Conservation (phyloP, 23 tunicate genomes). For the Oikopleura albicans region DNA sequence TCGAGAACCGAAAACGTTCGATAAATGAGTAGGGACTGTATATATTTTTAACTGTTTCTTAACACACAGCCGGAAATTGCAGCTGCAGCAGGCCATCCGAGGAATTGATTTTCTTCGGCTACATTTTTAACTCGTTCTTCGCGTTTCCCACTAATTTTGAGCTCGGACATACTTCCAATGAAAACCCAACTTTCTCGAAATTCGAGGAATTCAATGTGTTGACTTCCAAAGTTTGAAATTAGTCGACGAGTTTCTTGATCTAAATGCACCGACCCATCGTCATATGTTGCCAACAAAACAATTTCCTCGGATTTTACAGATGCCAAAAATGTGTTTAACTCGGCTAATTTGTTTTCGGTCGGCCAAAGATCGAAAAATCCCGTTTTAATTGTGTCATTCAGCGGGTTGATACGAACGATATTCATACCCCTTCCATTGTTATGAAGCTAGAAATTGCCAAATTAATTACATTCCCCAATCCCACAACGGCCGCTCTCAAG, state of each 20-base stretch:
- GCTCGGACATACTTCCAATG: neutral
- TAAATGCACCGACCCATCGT: neutral
- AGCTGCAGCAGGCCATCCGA: neutral
- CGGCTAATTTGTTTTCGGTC: neutral
- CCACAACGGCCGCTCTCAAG: too few relatives aligned
- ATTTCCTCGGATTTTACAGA: neutral
- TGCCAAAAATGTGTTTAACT: neutral
- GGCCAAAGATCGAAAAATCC: neutral
- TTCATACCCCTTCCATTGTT: neutral
- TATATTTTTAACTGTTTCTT: too few relatives aligned
- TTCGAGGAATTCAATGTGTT: neutral
- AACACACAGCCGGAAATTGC: neutral
- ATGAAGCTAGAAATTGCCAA: too few relatives aligned
- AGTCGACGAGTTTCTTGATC: neutral
- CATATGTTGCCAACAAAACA: neutral
- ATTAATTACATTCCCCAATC: too few relatives aligned
- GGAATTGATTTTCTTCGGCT: neutral
- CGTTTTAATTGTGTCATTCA: neutral
- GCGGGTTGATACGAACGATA: neutral
- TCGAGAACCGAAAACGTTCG: too few relatives aligned
- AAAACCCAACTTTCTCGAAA: conserved; percentile 14
- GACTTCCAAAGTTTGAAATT: neutral
- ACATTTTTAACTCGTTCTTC: neutral
- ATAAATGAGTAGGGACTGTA: too few relatives aligned
- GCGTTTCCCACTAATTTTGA: neutral